phyloP scores from a whole-genome alignment of 2,888 invertebrate genomes.

The Andrena praecox region DNA sequence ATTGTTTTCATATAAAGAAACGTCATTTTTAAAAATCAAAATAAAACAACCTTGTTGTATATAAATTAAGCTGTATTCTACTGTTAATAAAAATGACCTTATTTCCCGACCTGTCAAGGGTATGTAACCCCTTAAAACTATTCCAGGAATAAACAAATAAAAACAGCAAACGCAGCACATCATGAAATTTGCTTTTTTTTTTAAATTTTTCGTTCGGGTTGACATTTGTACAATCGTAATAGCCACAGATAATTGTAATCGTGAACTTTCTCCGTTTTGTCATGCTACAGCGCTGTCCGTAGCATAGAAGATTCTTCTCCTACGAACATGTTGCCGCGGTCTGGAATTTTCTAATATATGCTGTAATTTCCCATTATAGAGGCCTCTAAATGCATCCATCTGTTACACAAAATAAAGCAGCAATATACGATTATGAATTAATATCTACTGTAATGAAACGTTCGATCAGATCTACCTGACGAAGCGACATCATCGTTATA shows the following conservation, averaged over 20 bases:
- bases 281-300: conserved; percentile 46
- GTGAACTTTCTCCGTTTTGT: conserved; percentile 3
- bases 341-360: conserved; percentile 87
- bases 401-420: conserved; percentile 72
- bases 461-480: conserved; percentile 66
- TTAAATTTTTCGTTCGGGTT: background rate
- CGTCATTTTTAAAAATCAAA: too few relatives aligned
- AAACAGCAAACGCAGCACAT: too few relatives aligned
- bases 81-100: too few relatives aligned
- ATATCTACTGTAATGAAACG: background rate
- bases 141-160: background rate
- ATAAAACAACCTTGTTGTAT: too few relatives aligned
- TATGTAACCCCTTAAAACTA: too few relatives aligned
- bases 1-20: too few relatives aligned
- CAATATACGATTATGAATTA: background rate
- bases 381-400: conserved; percentile 86
- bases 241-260: too few relatives aligned
- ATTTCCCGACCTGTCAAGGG: too few relatives aligned
- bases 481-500: conserved; percentile 73
- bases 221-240: too few relatives aligned
- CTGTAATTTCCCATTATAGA: conserved; percentile 85
- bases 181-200: too few relatives aligned
- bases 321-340: conserved; percentile 85
- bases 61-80: too few relatives aligned
- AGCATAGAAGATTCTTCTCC: conserved; percentile 86